These are phyloP conservation scores for Mola mola DNA, from an alignment of 2,113 vertebrate genomes.

Conservation along the genomic window DNA sequence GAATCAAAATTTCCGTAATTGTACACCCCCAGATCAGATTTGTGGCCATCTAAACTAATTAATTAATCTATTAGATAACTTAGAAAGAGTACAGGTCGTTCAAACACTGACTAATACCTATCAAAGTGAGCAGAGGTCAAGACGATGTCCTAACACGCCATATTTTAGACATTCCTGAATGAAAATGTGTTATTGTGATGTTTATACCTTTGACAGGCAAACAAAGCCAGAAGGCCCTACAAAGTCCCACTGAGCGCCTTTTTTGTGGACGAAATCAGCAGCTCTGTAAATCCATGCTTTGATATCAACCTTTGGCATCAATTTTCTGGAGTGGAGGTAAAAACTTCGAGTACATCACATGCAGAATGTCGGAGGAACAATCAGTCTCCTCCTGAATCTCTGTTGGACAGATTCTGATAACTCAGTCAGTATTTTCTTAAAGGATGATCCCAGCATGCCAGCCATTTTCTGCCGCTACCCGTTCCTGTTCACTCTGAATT, in stretches of 20 bases:
- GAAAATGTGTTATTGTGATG: no score
- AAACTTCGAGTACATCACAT: neutral
- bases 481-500: slow-evolving; percentile 65
- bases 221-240: slow-evolving; percentile 65
- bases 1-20: no score
- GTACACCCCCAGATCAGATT: no score
- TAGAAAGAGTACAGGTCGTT: no score
- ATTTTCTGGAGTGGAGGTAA: slow-evolving; percentile 46
- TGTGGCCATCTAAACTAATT: no score
- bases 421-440: slow-evolving; percentile 8
- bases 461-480: slow-evolving; percentile 76
- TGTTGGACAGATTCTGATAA: neutral
- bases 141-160: no score
- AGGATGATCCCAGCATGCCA: slow-evolving; percentile 53
- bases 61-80: no score
- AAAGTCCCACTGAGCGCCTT: slow-evolving; percentile 75
- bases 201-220: slow-evolving; percentile 67
- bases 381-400: no score
- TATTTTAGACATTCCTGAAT: no score
- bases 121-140: no score
- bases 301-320: slow-evolving; percentile 44
- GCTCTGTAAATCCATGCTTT: rapidly evolving
- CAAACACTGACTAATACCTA: no score
- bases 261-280: slow-evolving; percentile 62
- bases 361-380: neutral